phyloP scores from a whole-genome alignment of 2,797 vertebrate species.

The Octomys mimax region DNA sequence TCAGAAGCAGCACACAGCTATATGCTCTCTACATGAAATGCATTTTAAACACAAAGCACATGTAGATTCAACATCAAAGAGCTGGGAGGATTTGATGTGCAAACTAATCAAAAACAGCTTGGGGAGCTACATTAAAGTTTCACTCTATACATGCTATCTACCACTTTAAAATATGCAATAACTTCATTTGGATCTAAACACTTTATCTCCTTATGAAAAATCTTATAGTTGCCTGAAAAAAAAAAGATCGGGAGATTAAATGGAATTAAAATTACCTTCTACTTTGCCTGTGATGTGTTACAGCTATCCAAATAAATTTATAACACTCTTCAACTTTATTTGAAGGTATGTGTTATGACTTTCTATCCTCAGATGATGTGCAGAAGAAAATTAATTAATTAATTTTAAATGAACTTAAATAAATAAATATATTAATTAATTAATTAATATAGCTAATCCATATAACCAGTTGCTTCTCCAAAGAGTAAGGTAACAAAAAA shows the following conservation, averaged over 20 bases:
- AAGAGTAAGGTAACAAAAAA: background rate
- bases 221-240: background rate
- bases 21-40: background rate
- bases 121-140: background rate
- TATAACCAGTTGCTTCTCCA: background rate
- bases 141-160: background rate
- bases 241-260: slow-evolving; percentile 54
- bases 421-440: too few relatives aligned
- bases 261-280: background rate
- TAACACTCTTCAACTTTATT: slow-evolving; percentile 58
- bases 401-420: too few relatives aligned
- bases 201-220: slow-evolving; percentile 1
- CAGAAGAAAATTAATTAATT: slow-evolving; percentile 13
- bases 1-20: background rate
- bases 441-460: background rate
- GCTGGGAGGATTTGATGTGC: background rate
- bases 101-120: slow-evolving; percentile 1
- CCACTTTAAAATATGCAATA: slow-evolving; percentile 2
- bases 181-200: background rate
- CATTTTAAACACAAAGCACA: slow-evolving; percentile 9
- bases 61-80: slow-evolving; percentile 19
- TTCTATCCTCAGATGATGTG: slow-evolving; percentile 42
- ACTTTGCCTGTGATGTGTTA: background rate
- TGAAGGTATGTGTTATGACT: background rate
- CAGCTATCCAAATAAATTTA: background rate